Percentiles rank a stretch among this genome's conserved stretches.
Evolutionary conservation across 2,113 vertebrate species (phyloP).

Genomic region (Leptobrachium leishanense): DNA sequence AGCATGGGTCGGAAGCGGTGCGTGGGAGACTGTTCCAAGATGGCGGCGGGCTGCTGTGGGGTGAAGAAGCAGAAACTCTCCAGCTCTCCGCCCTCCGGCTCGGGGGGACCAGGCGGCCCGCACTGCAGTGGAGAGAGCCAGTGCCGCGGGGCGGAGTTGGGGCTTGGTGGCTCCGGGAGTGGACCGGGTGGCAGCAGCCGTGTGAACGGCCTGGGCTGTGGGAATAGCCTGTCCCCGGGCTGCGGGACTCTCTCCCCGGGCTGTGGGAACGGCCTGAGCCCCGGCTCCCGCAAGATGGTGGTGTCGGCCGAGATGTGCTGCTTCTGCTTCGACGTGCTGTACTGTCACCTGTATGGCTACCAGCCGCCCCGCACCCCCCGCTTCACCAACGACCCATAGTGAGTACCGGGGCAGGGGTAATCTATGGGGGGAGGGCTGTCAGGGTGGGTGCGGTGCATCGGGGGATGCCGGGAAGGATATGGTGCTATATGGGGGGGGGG

Average conservation of each 20-base stretch:
- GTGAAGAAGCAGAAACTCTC: conserved; percentile 99
- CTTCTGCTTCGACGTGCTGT: conserved; percentile 98
- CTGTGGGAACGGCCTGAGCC: conserved; percentile 68
- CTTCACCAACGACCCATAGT: conserved; percentile 98
- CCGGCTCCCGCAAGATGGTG: conserved; percentile 91
- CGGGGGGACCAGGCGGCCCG: conserved; percentile 66
- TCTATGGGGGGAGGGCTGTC: conserved; percentile 28
- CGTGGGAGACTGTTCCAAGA: conserved; percentile 97
- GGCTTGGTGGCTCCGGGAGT: conserved; percentile 72
- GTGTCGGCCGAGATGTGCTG: conserved; percentile 98
- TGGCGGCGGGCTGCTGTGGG: conserved; percentile 99
- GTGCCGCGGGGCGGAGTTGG: conserved; percentile 48
- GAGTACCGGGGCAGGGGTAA: conserved; percentile 67
- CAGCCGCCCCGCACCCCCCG: conserved; percentile 94
- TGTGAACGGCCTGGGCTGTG: conserved; percentile 71
- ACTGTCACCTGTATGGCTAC: conserved; percentile 97
- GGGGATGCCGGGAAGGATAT: neutral
- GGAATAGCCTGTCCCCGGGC: conserved; percentile 56
- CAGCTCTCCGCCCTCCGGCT: conserved; percentile 92
- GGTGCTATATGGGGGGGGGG: neutral
- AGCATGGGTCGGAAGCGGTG: conserved; percentile 98
- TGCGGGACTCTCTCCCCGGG: conserved; percentile 74
- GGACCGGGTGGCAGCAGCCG: conserved; percentile 75
- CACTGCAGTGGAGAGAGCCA: conserved; percentile 49
- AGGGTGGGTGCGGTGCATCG: conserved; percentile 51